Base-by-base conservation (phyloP, 2,888 invertebrate species). In the Cerastoderma edule region DNA sequence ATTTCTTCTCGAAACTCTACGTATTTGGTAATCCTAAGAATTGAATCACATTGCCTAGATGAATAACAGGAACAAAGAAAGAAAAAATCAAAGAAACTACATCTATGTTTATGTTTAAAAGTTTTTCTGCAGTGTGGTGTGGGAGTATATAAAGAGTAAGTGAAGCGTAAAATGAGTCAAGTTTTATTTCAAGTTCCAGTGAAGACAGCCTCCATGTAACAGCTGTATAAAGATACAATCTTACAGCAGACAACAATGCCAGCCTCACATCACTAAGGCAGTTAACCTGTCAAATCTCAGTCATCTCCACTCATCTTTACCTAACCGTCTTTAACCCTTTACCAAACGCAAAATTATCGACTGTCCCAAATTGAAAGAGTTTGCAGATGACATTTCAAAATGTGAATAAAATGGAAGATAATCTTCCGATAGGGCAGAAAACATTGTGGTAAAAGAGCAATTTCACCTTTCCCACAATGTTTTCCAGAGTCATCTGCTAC, bases 231-330 rank as follows among this genome's bases (percentile, higher is more conserved):
- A 16, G 16, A n/a, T n/a, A n/a, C n/a, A n/a, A n/a, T n/a, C n/a
- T 39, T 13, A 13, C 39, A 13, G 16, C 39, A 39, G 8, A 16
- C 5, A 50, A 50, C 50, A 50, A 50, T 50, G 22, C 13, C 50
- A 50, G 50, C 6, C 50, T 8, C 50, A 50, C 50, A 50, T 50
- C 50, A 50, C 50, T 22, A 13, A n/a, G 6, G n/a, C n/a, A 50
- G 22, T 50, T 50, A 8, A 50, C 50, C 50, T 50, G 50, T 50
- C 50, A 50, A 50, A 13, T 8, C 16, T 39, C 50, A n/a, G 50
- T 50, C 50, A 50, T n/a, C 6, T 8, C 16, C 16, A 39, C 39
- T 39, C 39, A 39, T 39, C 39, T 39, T 39, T 39, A 39, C 39
- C 39, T 16, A 8, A 39, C 16, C 39, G 16, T 16, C 16, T 39